Evolutionary conservation across 2,797 vertebrate genomes (phyloP), one percentile per base, ranked within the genome.

Genomic region (Carduelis carduelis): DNA sequence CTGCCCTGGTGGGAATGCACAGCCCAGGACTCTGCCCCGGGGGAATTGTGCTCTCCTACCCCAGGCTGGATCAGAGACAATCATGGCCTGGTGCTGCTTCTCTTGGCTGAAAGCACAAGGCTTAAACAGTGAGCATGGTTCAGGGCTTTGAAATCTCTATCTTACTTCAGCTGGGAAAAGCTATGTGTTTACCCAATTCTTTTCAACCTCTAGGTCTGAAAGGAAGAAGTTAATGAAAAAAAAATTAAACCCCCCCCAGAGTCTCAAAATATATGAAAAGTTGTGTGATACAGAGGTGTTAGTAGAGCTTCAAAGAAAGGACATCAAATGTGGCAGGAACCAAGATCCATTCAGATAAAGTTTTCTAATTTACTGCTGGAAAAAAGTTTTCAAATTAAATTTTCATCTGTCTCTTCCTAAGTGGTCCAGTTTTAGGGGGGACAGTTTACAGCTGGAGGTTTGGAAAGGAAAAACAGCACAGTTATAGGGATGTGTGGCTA

Each of bases 21-120:
- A n/a, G 52, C 44, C 41, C 43, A 23, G 3, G 0, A 0, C 11
- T 32, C n/a, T 59, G 49, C 30, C 22, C 27, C 4, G 44, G 12
- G 32, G 6, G 27, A 60, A 6, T 5, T 57, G 43, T 64, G 43
- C 43, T 17, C 23, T 39, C 32, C 68, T 37, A 41, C 8, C 28
- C 43, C 59, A 15, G 57, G 22, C 47, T 65, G 13, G 12, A 4
- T 6, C 24, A 30, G 44, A 21, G 44, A 21, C 22, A 32, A 2
- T 8, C 15, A 34, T 3, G 24, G 49, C 50, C 61, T 2, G 1
- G 20, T 16, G 19, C 28, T 75, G 46, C 39, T 78, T 35, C 59
- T 52, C 46, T n/a, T 37, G 39, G 46, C 47, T 55, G 37, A 57
- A 61, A 26, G 28, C 53, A 32, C 18, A 20, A 16, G 20, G 44